A percentile compares a stretch with the other conserved stretches of the same genome.
Conservation (phyloP, 2,113 vertebrate genomes). For the Bostrychus sinensis region DNA sequence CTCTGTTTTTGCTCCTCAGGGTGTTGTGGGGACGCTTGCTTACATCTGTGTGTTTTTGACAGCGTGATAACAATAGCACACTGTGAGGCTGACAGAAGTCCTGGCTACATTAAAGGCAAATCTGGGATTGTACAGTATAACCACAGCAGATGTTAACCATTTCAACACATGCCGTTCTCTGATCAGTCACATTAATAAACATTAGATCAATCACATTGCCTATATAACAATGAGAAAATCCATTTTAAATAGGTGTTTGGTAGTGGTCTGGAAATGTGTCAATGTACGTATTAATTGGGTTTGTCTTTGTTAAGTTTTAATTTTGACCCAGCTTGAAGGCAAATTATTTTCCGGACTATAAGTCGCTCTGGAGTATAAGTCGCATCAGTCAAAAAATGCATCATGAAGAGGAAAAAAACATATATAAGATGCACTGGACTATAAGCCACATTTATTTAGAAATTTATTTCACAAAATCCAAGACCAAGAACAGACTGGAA, state of each 20-base stretch:
- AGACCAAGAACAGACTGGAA: too few species aligned
- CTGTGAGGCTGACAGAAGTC: slow-evolving; percentile 85
- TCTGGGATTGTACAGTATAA: slow-evolving; percentile 72
- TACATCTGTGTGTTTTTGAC: slow-evolving; percentile 73
- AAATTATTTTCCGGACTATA: too few species aligned
- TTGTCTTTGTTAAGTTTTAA: too few species aligned
- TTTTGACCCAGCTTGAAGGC: too few species aligned
- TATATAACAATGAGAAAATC: background rate
- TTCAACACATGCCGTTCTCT: slow-evolving; percentile 73
- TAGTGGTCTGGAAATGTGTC: background rate
- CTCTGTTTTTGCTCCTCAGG: slow-evolving; percentile 49
- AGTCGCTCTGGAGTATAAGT: too few species aligned
- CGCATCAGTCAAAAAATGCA: too few species aligned
- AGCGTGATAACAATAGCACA: slow-evolving; percentile 79
- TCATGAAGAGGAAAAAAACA: too few species aligned
- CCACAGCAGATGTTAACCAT: slow-evolving; percentile 79
- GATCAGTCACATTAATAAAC: slow-evolving; percentile 79
- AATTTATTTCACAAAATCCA: too few species aligned
- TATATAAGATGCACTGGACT: too few species aligned
- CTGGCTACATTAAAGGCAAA: slow-evolving; percentile 81
- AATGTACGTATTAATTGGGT: background rate
- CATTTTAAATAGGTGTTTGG: background rate
- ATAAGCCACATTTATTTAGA: too few species aligned
- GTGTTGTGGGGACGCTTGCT: slow-evolving; percentile 50
- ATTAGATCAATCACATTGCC: slow-evolving; percentile 19